Percentiles rank a stretch among this genome's conserved stretches.
These are phyloP conservation scores for Leucopternis melanops DNA, from an alignment of 2,113 vertebrate species.

Conservation along the genomic window DNA sequence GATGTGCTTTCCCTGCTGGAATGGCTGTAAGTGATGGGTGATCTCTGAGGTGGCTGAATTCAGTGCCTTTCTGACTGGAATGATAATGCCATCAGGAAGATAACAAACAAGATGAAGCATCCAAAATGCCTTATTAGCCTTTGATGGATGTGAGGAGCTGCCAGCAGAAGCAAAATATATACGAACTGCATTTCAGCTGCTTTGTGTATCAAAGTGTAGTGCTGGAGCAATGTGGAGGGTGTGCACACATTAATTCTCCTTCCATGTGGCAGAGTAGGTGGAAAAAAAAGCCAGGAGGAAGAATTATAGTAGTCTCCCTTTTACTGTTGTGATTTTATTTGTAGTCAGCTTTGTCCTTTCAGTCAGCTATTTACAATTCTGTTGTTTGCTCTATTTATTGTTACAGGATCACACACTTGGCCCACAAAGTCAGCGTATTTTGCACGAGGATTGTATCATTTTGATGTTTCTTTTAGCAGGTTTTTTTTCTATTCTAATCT, in stretches of 20 bases:
- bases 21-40: not conserved
- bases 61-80: constrained; percentile 29
- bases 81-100: constrained; percentile 13
- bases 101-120: not conserved
- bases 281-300: not conserved
- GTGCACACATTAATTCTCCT: not conserved
- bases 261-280: not conserved
- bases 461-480: not conserved
- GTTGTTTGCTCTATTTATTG: not conserved
- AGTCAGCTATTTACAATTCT: not conserved
- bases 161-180: constrained; percentile 3
- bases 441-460: not conserved
- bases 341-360: constrained; percentile 4
- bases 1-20: not conserved
- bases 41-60: not conserved
- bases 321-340: not conserved
- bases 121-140: not conserved
- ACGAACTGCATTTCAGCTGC: not conserved
- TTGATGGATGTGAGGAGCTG: not conserved
- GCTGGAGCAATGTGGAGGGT: not conserved
- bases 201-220: not conserved
- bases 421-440: not conserved
- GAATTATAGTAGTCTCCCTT: not conserved
- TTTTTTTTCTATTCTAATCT: not conserved
- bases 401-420: not conserved